Conservation (phyloP, 2,888 invertebrate genomes). For the Chrysolina oricalcia region DNA sequence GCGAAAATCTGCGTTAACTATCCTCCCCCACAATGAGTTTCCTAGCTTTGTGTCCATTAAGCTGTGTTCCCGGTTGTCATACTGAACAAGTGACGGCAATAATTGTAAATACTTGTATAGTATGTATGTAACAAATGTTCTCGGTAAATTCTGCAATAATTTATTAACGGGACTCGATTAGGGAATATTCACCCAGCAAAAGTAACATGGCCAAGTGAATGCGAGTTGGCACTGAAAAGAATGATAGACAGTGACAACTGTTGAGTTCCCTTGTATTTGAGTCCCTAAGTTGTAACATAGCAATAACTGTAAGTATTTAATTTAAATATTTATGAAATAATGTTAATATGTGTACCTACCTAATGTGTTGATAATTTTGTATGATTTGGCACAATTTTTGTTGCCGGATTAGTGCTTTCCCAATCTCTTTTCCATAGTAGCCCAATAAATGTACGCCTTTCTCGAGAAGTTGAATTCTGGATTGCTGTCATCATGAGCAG, state of each 20-base stretch:
- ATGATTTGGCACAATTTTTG: slow-evolving; percentile 32
- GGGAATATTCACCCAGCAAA: background rate
- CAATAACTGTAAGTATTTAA: slow-evolving; percentile 57
- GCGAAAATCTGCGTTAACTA: too few relatives aligned
- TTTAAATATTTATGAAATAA: slow-evolving; percentile 38
- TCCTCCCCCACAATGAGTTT: too few relatives aligned
- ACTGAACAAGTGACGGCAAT: slow-evolving; percentile 37
- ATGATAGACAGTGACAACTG: background rate
- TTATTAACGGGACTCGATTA: slow-evolving; percentile 33
- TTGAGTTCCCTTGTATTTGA: background rate
- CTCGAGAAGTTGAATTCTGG: background rate
- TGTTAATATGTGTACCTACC: slow-evolving; percentile 48
- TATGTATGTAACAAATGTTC: slow-evolving; percentile 33
- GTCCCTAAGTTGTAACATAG: slow-evolving; percentile 48
- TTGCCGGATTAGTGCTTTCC: background rate
- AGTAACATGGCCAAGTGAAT: background rate
- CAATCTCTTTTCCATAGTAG: slow-evolving; percentile 11
- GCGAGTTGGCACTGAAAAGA: background rate
- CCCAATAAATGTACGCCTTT: background rate
- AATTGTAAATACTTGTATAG: slow-evolving; percentile 49
- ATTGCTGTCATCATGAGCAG: background rate
- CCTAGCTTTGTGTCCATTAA: too few relatives aligned
- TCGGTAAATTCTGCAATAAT: slow-evolving; percentile 52
- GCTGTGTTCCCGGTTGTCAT: background rate
- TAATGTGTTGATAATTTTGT: slow-evolving; percentile 41